Conservation (phyloP, 2,113 vertebrate genomes). For the Corvus hawaiiensis region DNA sequence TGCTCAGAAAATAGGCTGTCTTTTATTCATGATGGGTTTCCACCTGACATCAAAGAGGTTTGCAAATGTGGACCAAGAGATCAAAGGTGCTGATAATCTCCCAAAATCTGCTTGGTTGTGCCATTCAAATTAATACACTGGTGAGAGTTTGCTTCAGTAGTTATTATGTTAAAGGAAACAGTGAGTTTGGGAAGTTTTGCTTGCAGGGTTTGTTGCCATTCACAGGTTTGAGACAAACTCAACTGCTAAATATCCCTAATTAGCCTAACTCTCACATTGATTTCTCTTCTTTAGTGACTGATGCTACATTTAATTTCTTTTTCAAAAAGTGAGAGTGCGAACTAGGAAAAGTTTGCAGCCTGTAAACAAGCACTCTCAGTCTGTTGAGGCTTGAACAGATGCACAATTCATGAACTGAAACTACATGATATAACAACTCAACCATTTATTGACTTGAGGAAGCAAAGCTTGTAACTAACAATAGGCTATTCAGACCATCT, state of each 20-base stretch:
- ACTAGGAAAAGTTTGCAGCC: neutral
- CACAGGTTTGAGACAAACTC: neutral
- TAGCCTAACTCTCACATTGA: neutral
- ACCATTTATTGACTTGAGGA: conserved; percentile 70
- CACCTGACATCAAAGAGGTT: neutral
- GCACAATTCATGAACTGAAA: conserved; percentile 56
- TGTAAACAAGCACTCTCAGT: neutral
- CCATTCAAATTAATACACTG: neutral
- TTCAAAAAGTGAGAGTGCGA: neutral
- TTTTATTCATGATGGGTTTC: neutral
- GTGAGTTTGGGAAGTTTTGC: neutral
- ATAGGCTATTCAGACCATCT: conserved; percentile 57
- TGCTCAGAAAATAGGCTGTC: neutral
- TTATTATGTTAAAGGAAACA: neutral
- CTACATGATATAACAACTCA: conserved; percentile 65
- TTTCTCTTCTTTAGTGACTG: neutral
- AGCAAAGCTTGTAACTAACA: conserved; percentile 71
- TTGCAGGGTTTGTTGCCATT: neutral
- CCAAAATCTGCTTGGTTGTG: neutral
- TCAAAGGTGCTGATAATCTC: neutral
- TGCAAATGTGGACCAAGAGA: neutral
- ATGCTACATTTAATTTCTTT: neutral
- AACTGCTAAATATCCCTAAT: neutral
- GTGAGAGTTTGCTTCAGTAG: neutral
- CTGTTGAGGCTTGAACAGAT: conserved; percentile 56